Conservation (phyloP, 1,140 invertebrate species). For the Pogonomyrmex barbatus region DNA sequence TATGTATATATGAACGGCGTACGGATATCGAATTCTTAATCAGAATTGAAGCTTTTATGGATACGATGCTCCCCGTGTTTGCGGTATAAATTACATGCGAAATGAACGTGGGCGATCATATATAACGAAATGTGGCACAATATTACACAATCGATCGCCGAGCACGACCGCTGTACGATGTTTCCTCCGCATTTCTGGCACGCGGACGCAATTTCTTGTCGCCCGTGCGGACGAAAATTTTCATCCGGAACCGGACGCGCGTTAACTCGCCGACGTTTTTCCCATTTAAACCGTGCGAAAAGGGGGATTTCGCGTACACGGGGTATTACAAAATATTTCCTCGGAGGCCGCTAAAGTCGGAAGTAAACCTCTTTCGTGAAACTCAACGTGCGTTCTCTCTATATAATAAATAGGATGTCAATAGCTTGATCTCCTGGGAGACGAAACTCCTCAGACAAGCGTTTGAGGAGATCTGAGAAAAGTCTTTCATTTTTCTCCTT, state of each 20-base stretch:
- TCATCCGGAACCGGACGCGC: neutral
- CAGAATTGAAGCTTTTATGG: conserved; percentile 13
- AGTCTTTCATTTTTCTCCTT: neutral
- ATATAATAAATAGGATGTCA: neutral
- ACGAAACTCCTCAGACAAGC: neutral
- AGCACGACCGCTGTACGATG: neutral
- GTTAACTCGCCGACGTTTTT: neutral
- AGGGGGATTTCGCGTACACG: neutral
- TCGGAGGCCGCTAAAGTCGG: neutral
- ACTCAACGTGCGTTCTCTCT: neutral
- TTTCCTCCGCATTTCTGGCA: neutral
- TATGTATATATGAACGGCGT: neutral
- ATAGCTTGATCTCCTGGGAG: neutral
- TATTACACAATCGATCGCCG: conserved; percentile 43
- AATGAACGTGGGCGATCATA: conserved; percentile 22
- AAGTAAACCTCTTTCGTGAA: neutral
- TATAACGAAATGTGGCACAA: conserved; percentile 18
- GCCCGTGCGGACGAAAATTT: neutral
- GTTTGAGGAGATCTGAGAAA: neutral
- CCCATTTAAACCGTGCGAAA: neutral
- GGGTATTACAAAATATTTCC: neutral
- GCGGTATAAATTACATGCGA: conserved; percentile 18
- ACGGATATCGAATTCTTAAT: neutral
- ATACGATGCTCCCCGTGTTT: neutral
- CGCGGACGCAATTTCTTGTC: neutral